phyloP scores from a whole-genome alignment of 2,888 invertebrate species.

The Lepas anatifera region DNA sequence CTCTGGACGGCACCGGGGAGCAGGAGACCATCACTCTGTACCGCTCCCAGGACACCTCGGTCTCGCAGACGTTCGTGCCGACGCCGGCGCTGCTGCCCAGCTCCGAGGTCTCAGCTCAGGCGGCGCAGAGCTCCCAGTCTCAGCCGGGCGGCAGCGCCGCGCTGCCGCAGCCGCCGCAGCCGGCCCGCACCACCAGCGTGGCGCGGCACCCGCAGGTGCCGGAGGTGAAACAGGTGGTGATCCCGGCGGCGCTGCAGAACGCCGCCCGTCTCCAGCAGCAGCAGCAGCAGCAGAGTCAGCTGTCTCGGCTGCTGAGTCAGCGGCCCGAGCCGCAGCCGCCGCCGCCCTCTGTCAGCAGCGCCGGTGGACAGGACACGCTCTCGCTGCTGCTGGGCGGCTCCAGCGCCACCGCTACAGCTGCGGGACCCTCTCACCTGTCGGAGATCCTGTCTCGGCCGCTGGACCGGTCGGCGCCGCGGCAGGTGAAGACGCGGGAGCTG shows the following conservation, averaged over 20 bases:
- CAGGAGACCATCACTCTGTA: conserved; percentile 11
- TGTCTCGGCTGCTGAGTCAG: conserved; percentile 9
- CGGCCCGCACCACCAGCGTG: not conserved
- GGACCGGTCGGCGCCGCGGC: conserved; percentile 1
- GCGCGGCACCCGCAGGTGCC: not conserved
- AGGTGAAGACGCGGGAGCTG: conserved; percentile 6
- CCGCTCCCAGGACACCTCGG: conserved; percentile 11
- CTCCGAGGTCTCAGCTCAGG: no score
- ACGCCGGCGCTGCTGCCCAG: not conserved
- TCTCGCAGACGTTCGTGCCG: conserved; percentile 3
- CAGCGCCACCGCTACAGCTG: not conserved
- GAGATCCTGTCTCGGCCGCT: conserved; percentile 7
- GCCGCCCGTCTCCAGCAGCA: not conserved
- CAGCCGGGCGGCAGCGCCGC: not conserved
- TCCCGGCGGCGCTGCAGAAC: conserved; percentile 8
- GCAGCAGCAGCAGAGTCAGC: not conserved
- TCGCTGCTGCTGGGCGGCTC: not conserved
- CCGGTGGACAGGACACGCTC: not conserved
- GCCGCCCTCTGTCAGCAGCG: not conserved
- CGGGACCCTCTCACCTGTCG: not conserved
- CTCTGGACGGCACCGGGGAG: not conserved
- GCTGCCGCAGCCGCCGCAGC: not conserved
- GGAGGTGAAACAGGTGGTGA: conserved; percentile 5
- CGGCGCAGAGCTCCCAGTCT: not conserved
- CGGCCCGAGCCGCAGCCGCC: not conserved